phyloP scores from a whole-genome alignment of 1,140 invertebrate species.

The Carposina sasakii region DNA sequence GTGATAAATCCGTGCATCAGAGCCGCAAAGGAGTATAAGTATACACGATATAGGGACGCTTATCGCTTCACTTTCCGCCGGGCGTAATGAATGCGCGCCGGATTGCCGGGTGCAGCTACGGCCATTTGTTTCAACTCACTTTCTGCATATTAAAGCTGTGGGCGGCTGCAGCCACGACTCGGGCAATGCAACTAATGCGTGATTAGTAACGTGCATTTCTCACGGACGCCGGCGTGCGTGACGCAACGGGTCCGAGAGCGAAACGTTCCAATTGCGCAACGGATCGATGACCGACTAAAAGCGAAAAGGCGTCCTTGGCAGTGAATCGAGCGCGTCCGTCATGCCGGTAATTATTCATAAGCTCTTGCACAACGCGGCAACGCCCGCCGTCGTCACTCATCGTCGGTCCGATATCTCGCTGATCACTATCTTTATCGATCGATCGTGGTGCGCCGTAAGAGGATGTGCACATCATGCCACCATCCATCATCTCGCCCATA shows the following conservation, averaged over 20 bases:
- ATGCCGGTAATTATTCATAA: constrained; percentile 32
- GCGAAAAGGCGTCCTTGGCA: constrained; percentile 46
- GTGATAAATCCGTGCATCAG: constrained; percentile 23
- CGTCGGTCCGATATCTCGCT: constrained; percentile 18
- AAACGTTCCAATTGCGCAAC: constrained; percentile 25
- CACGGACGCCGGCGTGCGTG: constrained; percentile 8
- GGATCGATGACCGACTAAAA: constrained; percentile 35
- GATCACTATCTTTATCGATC: constrained; percentile 34
- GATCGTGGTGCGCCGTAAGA: constrained; percentile 19
- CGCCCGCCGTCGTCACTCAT: constrained; percentile 11
- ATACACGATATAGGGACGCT: no score
- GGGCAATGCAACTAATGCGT: constrained; percentile 26
- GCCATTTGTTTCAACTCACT: constrained; percentile 32
- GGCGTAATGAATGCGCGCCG: constrained; percentile 16
- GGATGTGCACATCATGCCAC: constrained; percentile 19
- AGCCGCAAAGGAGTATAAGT: no score
- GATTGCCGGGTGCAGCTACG: constrained; percentile 1
- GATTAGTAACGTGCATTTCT: constrained; percentile 28
- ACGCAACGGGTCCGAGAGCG: constrained; percentile 16
- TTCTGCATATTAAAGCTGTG: constrained; percentile 38
- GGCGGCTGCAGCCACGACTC: constrained; percentile 21
- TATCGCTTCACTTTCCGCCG: constrained; percentile 28
- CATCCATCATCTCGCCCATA: constrained; percentile 33
- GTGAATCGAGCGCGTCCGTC: constrained; percentile 36
- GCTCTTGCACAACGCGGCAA: constrained; percentile 26